Base-by-base conservation (phyloP, 2,113 vertebrate species). In the Phalacrocorax pelagicus region DNA sequence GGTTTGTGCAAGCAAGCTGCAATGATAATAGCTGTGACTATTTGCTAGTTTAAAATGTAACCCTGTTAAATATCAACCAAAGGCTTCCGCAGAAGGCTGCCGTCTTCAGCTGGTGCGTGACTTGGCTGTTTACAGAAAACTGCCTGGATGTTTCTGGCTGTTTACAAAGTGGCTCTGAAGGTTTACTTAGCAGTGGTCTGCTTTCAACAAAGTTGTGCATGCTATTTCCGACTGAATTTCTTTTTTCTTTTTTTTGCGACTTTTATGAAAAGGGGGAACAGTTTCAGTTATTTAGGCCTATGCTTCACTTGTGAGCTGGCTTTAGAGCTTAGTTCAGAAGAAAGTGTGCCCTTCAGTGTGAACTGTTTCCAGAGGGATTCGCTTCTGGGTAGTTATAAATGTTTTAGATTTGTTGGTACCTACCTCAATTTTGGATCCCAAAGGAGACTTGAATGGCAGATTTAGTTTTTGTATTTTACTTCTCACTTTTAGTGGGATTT, bases 171-270 rank as follows among this genome's bases (percentile, higher is more conserved):
- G 9, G 38, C 87, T 90, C 94, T 15, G 42, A 91, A 73, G 94
- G 96, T 98, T 98, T 98, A 97, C 86, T 89, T 80, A 95, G 75
- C 29, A 73, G 92, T 91, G 96, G 69, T 93, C 97, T 96, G 94
- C 88, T 96, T 96, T 89, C 87, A 69, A 54, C 40, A 74, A 72
- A 73, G 58, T 80, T 88, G 54, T 36, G 78, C 6, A 5, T 13
- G 10, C 9, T 42, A 49, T 96, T 97, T 95, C 80, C 1, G 7
- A 81, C 38, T 38, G 69, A 6, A 26, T 12, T n/a, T n/a, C n/a
- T 14, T 22, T 30, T 30, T 4, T 34, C 30, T 26, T 32, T 55
- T 59, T 86, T 81, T 84, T 85, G 93, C 16, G 51, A 87, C 83
- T 96, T 75, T 47, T 34, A 34, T 71, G 90, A 88, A 84, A 93